Evolutionary conservation across 2,888 invertebrate genomes (phyloP), one percentile per base, ranked within the genome.

Genomic region (Spatulosminthurus flaviceps): DNA sequence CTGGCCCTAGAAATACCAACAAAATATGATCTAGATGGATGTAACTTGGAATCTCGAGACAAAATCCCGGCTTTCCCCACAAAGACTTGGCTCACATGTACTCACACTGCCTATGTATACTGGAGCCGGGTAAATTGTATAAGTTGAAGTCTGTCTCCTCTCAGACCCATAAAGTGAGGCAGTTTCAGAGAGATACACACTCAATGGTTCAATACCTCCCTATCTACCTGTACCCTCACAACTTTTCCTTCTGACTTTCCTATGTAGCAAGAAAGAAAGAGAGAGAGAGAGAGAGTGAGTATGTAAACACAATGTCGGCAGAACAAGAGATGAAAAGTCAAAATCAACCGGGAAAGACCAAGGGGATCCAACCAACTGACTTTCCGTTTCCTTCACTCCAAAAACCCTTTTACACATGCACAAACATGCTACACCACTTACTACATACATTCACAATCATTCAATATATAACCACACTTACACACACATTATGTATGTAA

Each of bases 1-100:
- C 51, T 51, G 51, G 5, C 51, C 9, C 9, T 51, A 16, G 51
- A n/a, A 51, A 51, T 51, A 51, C 51, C 51, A 51, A 51, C 51
- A 51, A 51, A 51, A 51, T 51, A 19, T 51, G 51, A 51, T 51
- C 41, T 72, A 43, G 71, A 72, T 72, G 26, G 43, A 72, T 72
- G 71, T 72, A 42, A 51, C 19, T 51, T 43, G 26, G 71, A 71
- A 61, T 61, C 74, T 74, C 34, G 64, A 74, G 74, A 74, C 74
- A 28, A 74, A 74, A 74, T 74, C 74, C 74, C 21, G 64, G 74
- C 74, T 74, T 29, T 41, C 64, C 41, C 16, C 21, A 61, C 11
- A 34, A 60, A 41, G 9, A 67, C 19, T 51, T 51, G 5, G 7
- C 51, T n/a, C 5, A 5, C 51, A 51, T 2, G 16, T 9, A 7